A percentile compares a stretch with the other conserved stretches of the same genome.
These are phyloP conservation scores for Tokudaia tokunoshimensis DNA, from an alignment of 2,797 vertebrate genomes.

Conservation along the genomic window DNA sequence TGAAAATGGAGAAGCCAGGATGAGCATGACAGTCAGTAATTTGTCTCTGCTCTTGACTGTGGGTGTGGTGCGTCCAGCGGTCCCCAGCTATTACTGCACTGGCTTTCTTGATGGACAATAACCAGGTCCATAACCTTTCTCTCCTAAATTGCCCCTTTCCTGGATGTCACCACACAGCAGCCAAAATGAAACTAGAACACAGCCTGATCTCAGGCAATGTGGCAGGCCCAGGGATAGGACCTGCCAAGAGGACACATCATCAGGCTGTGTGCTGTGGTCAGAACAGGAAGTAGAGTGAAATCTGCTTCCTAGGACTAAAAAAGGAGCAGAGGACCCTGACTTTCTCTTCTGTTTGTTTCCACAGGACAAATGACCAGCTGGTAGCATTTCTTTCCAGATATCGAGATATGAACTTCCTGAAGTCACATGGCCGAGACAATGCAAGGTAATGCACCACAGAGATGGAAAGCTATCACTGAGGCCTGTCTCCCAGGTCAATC, in stretches of 20 bases:
- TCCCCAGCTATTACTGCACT: neutral
- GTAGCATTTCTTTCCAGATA: constrained; percentile 98
- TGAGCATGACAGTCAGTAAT: neutral
- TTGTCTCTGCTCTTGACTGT: neutral
- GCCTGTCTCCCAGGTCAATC: neutral
- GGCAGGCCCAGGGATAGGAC: neutral
- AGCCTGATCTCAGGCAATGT: neutral
- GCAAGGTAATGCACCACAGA: constrained; percentile 91
- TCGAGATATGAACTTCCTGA: constrained; percentile 98
- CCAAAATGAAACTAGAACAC: neutral
- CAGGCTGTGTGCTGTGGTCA: neutral
- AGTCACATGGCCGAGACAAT: constrained; percentile 98
- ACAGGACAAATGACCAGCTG: constrained; percentile 97
- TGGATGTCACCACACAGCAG: neutral
- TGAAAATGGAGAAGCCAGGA: neutral
- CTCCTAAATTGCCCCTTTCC: neutral
- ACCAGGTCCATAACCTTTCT: neutral
- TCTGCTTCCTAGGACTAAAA: neutral
- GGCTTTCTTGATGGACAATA: neutral
- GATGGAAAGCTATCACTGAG: neutral
- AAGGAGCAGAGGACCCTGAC: constrained; percentile 23
- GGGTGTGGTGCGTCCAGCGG: too few species aligned
- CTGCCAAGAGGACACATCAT: neutral
- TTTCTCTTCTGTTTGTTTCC: constrained; percentile 76
- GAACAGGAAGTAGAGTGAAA: neutral